Percentiles rank a stretch among this genome's conserved stretches.
phyloP scores from a whole-genome alignment of 2,113 vertebrate genomes.

The Gnathonemus echidnorhynchus region DNA sequence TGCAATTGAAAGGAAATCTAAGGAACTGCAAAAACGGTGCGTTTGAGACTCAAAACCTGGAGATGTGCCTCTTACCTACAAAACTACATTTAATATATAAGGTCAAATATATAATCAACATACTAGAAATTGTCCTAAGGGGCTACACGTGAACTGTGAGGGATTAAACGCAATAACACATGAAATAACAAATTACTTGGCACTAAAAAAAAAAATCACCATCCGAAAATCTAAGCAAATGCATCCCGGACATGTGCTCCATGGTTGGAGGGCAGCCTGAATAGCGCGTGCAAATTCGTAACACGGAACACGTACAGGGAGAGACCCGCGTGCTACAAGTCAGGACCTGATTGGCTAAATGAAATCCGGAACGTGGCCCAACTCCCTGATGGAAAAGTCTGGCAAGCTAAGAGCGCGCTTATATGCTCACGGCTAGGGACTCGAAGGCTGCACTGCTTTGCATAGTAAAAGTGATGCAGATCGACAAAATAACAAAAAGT shows the following conservation, averaged over 20 bases:
- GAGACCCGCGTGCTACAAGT: background rate
- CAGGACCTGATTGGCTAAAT: background rate
- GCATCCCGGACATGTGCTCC: background rate
- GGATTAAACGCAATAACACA: background rate
- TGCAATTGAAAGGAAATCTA: background rate
- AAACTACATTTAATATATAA: background rate
- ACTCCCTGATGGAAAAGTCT: background rate
- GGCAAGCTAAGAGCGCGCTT: background rate
- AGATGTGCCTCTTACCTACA: background rate
- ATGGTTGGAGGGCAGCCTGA: background rate
- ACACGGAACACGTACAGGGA: background rate
- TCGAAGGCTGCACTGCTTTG: slow-evolving; percentile 53
- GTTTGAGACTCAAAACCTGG: background rate
- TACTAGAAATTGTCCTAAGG: background rate
- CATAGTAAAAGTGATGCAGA: slow-evolving; percentile 60
- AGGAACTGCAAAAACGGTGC: background rate
- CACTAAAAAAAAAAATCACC: background rate
- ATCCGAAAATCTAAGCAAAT: background rate
- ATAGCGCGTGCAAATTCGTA: background rate
- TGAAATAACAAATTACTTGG: background rate
- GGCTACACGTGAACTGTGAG: background rate
- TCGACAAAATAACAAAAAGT: slow-evolving; percentile 21
- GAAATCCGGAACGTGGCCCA: background rate
- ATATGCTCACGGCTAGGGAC: background rate
- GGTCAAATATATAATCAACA: background rate